Evolutionary conservation across 1,140 invertebrate genomes (phyloP), one percentile per base, ranked within the genome.

Genomic region (Phymastichus coffea): DNA sequence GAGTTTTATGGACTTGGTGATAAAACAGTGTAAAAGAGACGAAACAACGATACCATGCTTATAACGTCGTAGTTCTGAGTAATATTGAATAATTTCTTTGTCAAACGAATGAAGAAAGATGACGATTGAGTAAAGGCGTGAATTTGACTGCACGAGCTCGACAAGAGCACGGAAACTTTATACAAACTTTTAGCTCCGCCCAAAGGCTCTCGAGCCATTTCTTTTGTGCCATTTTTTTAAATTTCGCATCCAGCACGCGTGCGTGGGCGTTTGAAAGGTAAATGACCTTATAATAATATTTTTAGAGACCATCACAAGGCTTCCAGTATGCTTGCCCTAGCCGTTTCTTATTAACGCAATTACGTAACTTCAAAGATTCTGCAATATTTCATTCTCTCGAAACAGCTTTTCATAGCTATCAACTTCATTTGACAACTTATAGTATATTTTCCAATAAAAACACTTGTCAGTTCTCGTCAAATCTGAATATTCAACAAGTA

Each of bases 151-250:
- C 38, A 43, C 25, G 26, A 43, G 23, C 38, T 54, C 40, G 38
- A 30, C 52, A 54, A 54, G 44, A 19, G 40, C 17, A 38, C 33
- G 52, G 52, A 54, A 54, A 54, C 44, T 54, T 43, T 54, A 54
- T 54, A 54, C 40, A 43, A 43, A 14, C 52, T 22, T 54, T 54
- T 54, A 43, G 52, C 52, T 54, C 52, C 52, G 52, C 52, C 52
- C 52, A 54, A 30, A 33, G 14, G 12, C 38, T 30, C 17, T 54
- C 17, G 30, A 14, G 25, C 37, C 20, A 28, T 43, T 28, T 43
- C 52, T 52, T 40, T 52, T 52, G 40, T 41, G 26, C 23, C 22
- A 17, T 54, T 43, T 43, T 54, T 12, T 54, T 20, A 54, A 54
- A 54, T 54, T 54, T 54, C 49, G 37, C 37, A 54, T 22, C n/a